Conservation (phyloP, 2,797 vertebrate species). For the Pipistrellus kuhlii region DNA sequence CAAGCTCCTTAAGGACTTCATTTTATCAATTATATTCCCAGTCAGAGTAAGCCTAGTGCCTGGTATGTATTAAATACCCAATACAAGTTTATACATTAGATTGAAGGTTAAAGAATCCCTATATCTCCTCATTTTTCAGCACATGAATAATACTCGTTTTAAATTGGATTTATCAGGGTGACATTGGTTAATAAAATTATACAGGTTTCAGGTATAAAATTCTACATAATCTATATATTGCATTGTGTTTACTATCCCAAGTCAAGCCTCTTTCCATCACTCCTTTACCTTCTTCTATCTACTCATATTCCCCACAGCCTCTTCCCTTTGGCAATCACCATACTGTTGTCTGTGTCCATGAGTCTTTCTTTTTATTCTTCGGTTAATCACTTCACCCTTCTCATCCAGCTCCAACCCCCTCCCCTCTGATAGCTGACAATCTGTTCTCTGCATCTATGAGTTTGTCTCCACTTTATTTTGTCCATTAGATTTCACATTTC, state of each 20-base stretch:
- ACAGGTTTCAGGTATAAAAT: not conserved
- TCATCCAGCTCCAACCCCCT: not conserved
- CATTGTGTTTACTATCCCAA: not conserved
- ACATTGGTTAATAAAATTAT: not conserved
- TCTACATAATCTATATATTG: not conserved
- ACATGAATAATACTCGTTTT: not conserved
- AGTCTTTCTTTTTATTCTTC: not conserved
- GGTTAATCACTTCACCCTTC: not conserved
- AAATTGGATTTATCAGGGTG: not conserved
- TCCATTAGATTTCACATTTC: not conserved
- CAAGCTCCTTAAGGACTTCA: not conserved
- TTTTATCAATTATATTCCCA: conserved; percentile 4
- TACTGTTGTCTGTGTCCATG: not conserved
- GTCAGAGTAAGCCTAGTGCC: not conserved
- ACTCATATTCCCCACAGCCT: too few species aligned
- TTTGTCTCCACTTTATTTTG: not conserved
- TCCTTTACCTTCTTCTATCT: not conserved
- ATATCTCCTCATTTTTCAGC: not conserved
- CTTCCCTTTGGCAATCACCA: not conserved
- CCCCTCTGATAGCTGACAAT: not conserved
- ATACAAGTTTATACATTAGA: not conserved
- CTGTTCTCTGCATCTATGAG: not conserved
- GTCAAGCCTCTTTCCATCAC: not conserved
- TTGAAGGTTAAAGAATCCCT: not conserved
- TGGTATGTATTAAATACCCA: not conserved